These are phyloP conservation scores for Tipula unca DNA, from an alignment of 2,888 invertebrate genomes.

Conservation along the genomic window DNA sequence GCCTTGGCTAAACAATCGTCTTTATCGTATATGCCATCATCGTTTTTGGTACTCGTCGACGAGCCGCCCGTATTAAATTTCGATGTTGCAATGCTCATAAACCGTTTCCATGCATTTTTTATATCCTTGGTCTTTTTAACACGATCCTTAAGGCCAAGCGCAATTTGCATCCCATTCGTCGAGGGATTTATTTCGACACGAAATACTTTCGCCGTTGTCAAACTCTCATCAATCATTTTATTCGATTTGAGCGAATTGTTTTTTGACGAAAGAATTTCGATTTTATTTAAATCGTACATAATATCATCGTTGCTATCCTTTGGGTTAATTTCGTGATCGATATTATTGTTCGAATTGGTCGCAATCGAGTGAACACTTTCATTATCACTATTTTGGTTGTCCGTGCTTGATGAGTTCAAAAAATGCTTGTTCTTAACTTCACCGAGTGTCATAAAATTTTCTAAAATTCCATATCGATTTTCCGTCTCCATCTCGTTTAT, in stretches of 20 bases:
- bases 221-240: slow-evolving; percentile 9
- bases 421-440: slow-evolving; percentile 16
- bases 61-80: slow-evolving; percentile 33
- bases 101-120: slow-evolving; percentile 42
- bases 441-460: slow-evolving; percentile 20
- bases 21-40: slow-evolving; percentile 28
- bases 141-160: slow-evolving; percentile 40
- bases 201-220: slow-evolving; percentile 33
- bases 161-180: slow-evolving; percentile 42
- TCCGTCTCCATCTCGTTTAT: slow-evolving; percentile 9
- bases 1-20: slow-evolving; percentile 32
- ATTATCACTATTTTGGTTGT: slow-evolving; percentile 16
- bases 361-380: background rate
- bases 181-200: slow-evolving; percentile 38
- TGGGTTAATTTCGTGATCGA: slow-evolving; percentile 26
- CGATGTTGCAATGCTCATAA: slow-evolving; percentile 40
- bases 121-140: slow-evolving; percentile 42
- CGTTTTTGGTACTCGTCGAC: slow-evolving; percentile 30
- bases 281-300: slow-evolving; percentile 33
- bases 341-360: background rate
- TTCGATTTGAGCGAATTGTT: slow-evolving; percentile 26
- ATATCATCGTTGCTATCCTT: background rate
- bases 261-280: slow-evolving; percentile 38
- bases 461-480: slow-evolving; percentile 19
- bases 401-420: background rate